Evolutionary conservation across 2,888 invertebrate genomes (phyloP).

Genomic region (Apamea sordens): DNA sequence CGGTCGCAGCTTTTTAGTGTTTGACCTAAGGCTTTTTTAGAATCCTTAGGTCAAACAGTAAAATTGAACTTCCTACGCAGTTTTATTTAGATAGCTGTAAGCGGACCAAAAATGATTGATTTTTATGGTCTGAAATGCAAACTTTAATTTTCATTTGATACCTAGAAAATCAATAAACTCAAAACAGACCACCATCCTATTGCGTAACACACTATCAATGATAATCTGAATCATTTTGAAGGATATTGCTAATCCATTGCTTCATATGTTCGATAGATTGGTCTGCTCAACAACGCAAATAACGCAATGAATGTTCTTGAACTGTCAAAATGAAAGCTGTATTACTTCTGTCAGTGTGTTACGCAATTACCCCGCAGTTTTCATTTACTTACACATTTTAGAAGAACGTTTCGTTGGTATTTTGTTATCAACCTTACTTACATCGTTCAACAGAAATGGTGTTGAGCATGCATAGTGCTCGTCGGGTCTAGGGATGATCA

Average conservation of each 20-base stretch:
- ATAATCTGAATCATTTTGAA: not conserved
- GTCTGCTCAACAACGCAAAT: too few relatives aligned
- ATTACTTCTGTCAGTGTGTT: not conserved
- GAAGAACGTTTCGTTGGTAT: not conserved
- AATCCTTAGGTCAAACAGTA: not conserved
- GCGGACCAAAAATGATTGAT: not conserved
- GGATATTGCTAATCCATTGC: not conserved
- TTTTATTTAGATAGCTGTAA: not conserved
- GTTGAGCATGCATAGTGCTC: slow-evolving; percentile 45
- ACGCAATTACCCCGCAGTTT: not conserved
- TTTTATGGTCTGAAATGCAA: not conserved
- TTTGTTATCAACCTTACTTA: slow-evolving; percentile 17
- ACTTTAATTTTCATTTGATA: not conserved
- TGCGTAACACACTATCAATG: not conserved
- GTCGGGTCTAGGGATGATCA: slow-evolving; percentile 48
- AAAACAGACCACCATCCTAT: not conserved
- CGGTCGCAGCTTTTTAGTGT: not conserved
- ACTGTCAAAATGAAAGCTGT: not conserved
- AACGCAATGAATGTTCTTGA: not conserved
- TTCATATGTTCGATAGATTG: not conserved
- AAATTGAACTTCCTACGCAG: not conserved
- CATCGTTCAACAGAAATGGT: slow-evolving; percentile 50
- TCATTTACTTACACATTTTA: not conserved
- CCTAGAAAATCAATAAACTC: not conserved
- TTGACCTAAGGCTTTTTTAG: not conserved